Evolutionary conservation across 2,797 vertebrate genomes (phyloP).

Genomic region (Cirrhinus molitorella): DNA sequence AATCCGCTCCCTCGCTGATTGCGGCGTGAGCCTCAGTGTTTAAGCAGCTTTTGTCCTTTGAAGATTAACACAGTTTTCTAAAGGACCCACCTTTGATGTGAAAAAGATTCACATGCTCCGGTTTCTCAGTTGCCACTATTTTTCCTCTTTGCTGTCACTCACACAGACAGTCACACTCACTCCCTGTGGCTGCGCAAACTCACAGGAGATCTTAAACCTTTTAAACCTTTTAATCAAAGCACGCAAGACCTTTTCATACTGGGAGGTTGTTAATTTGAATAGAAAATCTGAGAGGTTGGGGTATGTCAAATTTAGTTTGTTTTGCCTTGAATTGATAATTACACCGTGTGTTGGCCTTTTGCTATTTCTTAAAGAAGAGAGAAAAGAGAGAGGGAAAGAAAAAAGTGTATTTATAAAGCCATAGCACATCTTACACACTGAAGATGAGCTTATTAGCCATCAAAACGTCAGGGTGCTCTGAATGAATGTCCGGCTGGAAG

Average conservation of each 20-base stretch:
- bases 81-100: constrained; percentile 48
- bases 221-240: constrained; percentile 56
- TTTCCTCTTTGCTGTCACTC: constrained; percentile 21
- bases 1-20: constrained; percentile 17
- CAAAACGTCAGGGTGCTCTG: constrained; percentile 9
- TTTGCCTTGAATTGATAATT: constrained; percentile 31
- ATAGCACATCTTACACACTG: background rate
- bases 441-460: constrained; percentile 23
- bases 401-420: background rate
- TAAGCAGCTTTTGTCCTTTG: constrained; percentile 56
- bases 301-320: constrained; percentile 43
- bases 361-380: background rate
- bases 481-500: constrained; percentile 32
- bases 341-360: constrained; percentile 22
- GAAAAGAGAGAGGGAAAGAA: background rate
- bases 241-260: constrained; percentile 21
- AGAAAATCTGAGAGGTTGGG: constrained; percentile 1
- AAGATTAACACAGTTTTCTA: constrained; percentile 49
- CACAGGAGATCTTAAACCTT: constrained; percentile 42
- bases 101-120: constrained; percentile 18
- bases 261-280: constrained; percentile 43
- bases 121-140: constrained; percentile 28
- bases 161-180: constrained; percentile 7
- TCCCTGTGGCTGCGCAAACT: constrained; percentile 31
- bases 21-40: constrained; percentile 20